phyloP scores from a whole-genome alignment of 2,888 invertebrate genomes.

The Drosophila subsilvestris region DNA sequence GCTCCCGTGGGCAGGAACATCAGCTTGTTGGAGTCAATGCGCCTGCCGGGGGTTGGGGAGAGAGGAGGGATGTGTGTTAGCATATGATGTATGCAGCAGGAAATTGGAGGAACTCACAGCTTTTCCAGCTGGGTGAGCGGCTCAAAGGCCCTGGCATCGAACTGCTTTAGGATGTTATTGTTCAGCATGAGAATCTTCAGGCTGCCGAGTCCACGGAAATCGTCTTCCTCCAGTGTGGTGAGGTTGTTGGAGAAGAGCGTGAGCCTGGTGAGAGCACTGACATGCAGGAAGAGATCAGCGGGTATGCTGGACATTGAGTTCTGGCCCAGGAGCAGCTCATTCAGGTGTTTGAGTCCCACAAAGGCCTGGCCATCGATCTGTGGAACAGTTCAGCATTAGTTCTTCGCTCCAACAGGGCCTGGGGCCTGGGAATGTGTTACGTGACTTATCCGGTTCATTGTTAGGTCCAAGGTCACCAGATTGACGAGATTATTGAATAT shows the following conservation, averaged over 20 bases:
- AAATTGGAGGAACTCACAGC: conserved; percentile 84
- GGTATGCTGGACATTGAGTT: conserved; percentile 85
- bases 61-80: background rate
- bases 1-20: conserved; percentile 87
- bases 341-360: conserved; percentile 83
- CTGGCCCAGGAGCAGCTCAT: conserved; percentile 86
- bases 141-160: conserved; percentile 84
- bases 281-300: conserved; percentile 84
- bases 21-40: conserved; percentile 87
- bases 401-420: background rate
- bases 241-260: conserved; percentile 86
- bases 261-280: conserved; percentile 84
- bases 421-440: conserved; percentile 41
- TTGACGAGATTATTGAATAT: conserved; percentile 79
- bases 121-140: conserved; percentile 84
- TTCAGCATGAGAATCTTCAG: conserved; percentile 86
- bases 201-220: conserved; percentile 85
- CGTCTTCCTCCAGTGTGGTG: conserved; percentile 83
- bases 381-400: background rate
- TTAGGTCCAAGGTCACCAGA: conserved; percentile 80
- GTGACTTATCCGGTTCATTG: conserved; percentile 81
- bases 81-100: background rate
- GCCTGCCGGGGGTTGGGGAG: conserved; percentile 73
- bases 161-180: conserved; percentile 86
- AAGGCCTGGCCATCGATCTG: conserved; percentile 84